Evolutionary conservation across 2,888 invertebrate genomes (phyloP).

Genomic region (Amblyjoppa proteus): DNA sequence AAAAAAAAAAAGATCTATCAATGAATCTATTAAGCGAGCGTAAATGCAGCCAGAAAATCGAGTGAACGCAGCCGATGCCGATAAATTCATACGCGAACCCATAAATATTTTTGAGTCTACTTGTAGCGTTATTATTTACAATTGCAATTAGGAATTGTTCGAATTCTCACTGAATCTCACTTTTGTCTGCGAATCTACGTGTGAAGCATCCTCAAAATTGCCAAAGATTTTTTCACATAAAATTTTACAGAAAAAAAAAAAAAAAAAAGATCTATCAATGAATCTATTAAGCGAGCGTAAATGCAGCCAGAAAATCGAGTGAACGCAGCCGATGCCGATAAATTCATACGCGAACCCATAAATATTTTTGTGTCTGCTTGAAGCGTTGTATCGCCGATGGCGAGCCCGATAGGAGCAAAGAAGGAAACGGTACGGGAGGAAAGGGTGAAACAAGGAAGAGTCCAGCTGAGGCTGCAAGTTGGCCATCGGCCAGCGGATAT

Average conservation of each 20-base stretch:
- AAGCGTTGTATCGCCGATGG: slow-evolving; percentile 67
- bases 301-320: slow-evolving; percentile 56
- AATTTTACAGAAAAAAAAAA: background rate
- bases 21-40: background rate
- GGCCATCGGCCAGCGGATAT: slow-evolving; percentile 80
- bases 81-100: slow-evolving; percentile 78
- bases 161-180: no score
- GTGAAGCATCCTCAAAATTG: no score
- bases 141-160: no score
- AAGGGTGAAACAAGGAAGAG: slow-evolving; percentile 59
- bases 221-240: background rate
- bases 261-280: background rate
- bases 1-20: background rate
- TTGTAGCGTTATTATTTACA: slow-evolving; percentile 12
- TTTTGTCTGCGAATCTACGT: no score
- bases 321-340: slow-evolving; percentile 77
- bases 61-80: slow-evolving; percentile 75
- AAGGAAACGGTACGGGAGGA: slow-evolving; percentile 23
- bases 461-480: slow-evolving; percentile 71
- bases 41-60: slow-evolving; percentile 42
- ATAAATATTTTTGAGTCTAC: slow-evolving; percentile 75
- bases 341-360: slow-evolving; percentile 78
- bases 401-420: slow-evolving; percentile 44
- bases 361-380: slow-evolving; percentile 70
- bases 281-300: background rate